A percentile compares a stretch with the other conserved stretches of the same genome.
phyloP scores from a whole-genome alignment of 2,113 vertebrate species.

The Podiceps cristatus region DNA sequence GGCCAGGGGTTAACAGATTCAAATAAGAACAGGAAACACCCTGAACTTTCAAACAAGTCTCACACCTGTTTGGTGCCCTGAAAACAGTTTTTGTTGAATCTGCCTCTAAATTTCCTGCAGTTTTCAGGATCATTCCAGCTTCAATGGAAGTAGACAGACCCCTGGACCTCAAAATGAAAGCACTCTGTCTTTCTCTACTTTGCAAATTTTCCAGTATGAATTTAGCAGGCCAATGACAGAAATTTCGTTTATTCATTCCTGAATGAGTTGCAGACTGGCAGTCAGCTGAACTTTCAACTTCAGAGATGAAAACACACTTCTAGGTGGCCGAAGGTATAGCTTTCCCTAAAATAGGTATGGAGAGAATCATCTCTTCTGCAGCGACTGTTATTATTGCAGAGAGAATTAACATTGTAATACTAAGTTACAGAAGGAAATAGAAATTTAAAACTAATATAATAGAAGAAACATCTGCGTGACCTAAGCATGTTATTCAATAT shows the following conservation, averaged over 20 bases:
- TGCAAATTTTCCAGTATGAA: neutral
- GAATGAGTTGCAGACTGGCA: neutral
- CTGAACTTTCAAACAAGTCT: neutral
- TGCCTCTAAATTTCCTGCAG: neutral
- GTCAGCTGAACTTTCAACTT: neutral
- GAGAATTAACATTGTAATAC: neutral
- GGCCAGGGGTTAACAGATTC: neutral
- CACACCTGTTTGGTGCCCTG: neutral
- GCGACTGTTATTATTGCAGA: neutral
- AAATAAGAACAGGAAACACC: neutral
- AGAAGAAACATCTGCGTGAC: neutral
- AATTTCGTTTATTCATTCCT: neutral
- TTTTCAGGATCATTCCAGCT: neutral
- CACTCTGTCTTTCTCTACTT: neutral
- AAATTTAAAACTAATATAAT: neutral
- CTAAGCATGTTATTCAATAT: neutral
- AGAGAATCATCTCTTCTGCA: neutral
- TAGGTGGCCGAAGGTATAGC: neutral
- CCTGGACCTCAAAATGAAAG: neutral
- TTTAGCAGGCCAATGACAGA: neutral
- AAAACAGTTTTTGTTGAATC: neutral
- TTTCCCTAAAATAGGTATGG: neutral
- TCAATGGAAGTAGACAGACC: neutral
- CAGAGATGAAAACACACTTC: neutral
- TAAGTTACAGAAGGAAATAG: neutral